Base-by-base conservation (phyloP, 2,888 invertebrate genomes). In the Craniophora ligustri region DNA sequence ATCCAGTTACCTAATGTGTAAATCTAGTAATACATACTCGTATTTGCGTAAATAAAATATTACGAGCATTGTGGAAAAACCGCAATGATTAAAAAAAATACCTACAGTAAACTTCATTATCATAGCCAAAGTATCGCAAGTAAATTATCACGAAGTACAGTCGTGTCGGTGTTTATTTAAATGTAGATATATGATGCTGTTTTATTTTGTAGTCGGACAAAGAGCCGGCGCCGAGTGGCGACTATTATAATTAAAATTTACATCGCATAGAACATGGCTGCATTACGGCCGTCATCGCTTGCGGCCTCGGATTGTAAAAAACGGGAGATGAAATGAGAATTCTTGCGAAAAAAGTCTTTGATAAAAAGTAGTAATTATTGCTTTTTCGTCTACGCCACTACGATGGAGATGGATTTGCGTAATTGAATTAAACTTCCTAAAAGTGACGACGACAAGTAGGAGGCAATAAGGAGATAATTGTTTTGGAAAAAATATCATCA, bases 181-280 rank as follows among this genome's bases (percentile, higher is more conserved):
- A 41, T 45, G 19, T 11, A 41, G 21, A 5, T 59, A 23, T 36
- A 50, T 30, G 5, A n/a, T 50, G 40, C 10, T 49, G 38, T 64
- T 51, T 56, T 67, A 45, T 65, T 62, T 54, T 34, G 39, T 47
- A 53, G 26, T 18, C 50, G 23, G 48, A 28, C 51, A 39, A 30
- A 41, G 40, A 23, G 19, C 31, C 38, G 58, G 78, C 74, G 65
- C 57, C 57, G 44, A 45, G 47, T 53, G 44, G 38, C 66, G 16
- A 57, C 47, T 60, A 58, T 60, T 62, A 57, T 75, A 75, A 82
- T 85, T 85, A 83, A 79, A 83, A 83, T 86, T 78, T 74, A 80
- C 72, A 72, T 72, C 76, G 75, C 77, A 76, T 61, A 66, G 75
- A 65, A 63, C 71, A 71, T 65, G 59, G 67, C 40, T 74, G 78